Conservation (phyloP, 2,113 vertebrate species). For the Climacteris rufus region DNA sequence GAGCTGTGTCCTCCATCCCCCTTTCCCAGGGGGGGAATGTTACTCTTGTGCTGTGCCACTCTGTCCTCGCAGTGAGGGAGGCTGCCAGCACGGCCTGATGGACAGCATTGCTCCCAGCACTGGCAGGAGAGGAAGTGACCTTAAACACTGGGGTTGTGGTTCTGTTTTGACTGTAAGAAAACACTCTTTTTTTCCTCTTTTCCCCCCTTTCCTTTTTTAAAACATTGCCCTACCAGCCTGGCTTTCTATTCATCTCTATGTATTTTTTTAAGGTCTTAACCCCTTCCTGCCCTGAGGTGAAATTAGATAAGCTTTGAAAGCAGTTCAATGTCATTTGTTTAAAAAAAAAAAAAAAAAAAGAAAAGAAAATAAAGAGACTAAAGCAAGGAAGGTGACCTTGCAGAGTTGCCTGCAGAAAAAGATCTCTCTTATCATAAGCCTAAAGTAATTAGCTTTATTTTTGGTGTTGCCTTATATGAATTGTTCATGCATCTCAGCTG, state of each 20-base stretch:
- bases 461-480: conserved; percentile 4
- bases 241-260: neutral
- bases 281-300: neutral
- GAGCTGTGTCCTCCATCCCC: neutral
- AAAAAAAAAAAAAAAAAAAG: neutral
- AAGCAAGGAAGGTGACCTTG: conserved; percentile 42
- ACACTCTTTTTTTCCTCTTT: neutral
- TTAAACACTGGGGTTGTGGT: conserved; percentile 57
- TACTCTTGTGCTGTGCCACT: neutral
- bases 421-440: conserved; percentile 13
- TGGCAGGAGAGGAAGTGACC: conserved; percentile 70
- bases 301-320: neutral
- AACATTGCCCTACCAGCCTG: neutral
- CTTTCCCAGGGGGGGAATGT: conserved; percentile 6
- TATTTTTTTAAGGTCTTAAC: conserved; percentile 21
- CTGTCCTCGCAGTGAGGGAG: conserved; percentile 16
- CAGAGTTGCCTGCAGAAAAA: conserved; percentile 19
- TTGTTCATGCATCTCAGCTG: neutral
- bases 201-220: neutral
- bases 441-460: conserved; percentile 58
- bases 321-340: neutral
- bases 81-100: conserved; percentile 52
- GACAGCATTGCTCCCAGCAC: conserved; percentile 68
- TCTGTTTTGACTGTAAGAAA: conserved; percentile 44
- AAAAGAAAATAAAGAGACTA: too few species aligned